phyloP scores from a whole-genome alignment of 2,113 vertebrate species.

The Chaetura pelagica region DNA sequence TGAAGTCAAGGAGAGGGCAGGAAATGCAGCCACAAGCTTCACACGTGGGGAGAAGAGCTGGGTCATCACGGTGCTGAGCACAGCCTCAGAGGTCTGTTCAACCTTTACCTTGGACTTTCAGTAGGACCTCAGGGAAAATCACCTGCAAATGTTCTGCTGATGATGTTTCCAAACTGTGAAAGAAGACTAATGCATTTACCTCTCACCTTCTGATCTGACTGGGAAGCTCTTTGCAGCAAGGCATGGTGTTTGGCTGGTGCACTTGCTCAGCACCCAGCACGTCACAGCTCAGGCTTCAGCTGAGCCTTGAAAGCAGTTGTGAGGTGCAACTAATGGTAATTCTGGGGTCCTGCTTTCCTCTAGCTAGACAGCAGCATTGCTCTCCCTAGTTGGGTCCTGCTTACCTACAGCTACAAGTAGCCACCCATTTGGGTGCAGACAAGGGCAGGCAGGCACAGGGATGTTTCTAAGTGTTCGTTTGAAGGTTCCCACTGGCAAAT shows the following conservation, averaged over 20 bases:
- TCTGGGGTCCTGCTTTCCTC: not conserved
- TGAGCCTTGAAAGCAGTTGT: fast-evolving
- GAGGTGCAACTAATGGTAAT: not conserved
- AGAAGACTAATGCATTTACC: not conserved
- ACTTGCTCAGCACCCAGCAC: not conserved
- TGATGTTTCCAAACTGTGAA: not conserved
- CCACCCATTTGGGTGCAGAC: not conserved
- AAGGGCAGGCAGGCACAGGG: fast-evolving
- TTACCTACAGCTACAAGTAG: not conserved
- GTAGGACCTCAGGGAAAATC: constrained; percentile 35
- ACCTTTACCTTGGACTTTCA: constrained; percentile 5
- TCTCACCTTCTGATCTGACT: not conserved
- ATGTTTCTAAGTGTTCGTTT: not conserved
- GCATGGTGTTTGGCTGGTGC: not conserved
- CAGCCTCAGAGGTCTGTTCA: not conserved
- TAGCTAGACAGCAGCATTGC: not conserved
- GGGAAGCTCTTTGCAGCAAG: not conserved
- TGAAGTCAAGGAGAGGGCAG: constrained; percentile 39
- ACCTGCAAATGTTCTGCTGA: not conserved
- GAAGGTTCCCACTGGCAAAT: not conserved
- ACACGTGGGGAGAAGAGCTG: not conserved
- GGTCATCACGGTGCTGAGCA: not conserved
- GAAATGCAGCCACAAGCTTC: not conserved
- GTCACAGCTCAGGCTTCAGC: not conserved
- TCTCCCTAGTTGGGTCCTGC: not conserved